Evolutionary conservation across 2,113 vertebrate species (phyloP), one percentile per base, ranked within the genome.

Genomic region (Montifringilla adamsi): DNA sequence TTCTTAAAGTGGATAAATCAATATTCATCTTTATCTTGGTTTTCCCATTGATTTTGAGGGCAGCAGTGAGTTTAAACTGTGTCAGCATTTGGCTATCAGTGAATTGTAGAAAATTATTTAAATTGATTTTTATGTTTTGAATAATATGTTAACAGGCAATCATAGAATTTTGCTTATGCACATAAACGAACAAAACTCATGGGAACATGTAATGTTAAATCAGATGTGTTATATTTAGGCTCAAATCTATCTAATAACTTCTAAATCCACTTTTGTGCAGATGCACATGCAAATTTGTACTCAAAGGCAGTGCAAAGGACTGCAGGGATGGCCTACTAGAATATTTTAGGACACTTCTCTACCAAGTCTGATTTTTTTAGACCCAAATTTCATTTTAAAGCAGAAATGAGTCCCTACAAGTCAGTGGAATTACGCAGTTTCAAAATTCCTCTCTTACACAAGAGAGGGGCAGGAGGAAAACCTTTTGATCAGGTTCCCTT

Each of bases 101-200:
- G 85, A 96, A 87, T 66, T 75, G 73, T 60, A 72, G 52, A 49
- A 90, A 84, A 92, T 87, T 27, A 58, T 89, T 96, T 95, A 90
- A 95, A 96, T 96, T 93, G 64, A 90, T 95, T 96, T 96, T 84
- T 95, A 47, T 93, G 56, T 94, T 96, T 86, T 77, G 68, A 78
- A 84, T 89, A 95, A 93, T 52, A 70, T 39, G 52, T 89, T 96
- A 95, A 84, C 52, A 75, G 41, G 80, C 60, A 90, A 33, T 64
- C 79, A 93, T 19, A 87, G 86, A 84, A 92, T 93, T 94, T 84
- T 93, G 41, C 79, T 92, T 89, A 60, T 56, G 80, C 23, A 27
- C 39, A 33, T 56, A 81, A 93, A 80, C 13, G 27, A 93, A 77
- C 52, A 75, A 62, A 95, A 94, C 93, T 90, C 95, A 37, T 49